Conservation (phyloP, 2,888 invertebrate species). For the Spialia ferax region DNA sequence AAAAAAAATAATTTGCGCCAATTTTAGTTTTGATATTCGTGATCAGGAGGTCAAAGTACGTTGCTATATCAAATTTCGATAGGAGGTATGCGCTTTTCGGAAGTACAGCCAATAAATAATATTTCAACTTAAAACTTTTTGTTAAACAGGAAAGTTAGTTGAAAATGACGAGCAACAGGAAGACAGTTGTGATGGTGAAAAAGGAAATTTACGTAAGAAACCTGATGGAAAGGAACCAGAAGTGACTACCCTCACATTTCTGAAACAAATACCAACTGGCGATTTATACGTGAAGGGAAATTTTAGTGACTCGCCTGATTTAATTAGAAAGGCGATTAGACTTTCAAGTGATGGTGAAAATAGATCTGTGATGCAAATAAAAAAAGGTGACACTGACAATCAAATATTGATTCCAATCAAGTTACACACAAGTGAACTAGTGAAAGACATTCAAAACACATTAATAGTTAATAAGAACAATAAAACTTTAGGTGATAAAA, state of each 20-base stretch:
- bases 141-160: constrained; percentile 87
- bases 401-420: constrained; percentile 80
- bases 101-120: no score
- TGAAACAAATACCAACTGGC: constrained; percentile 78
- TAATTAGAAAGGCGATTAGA: constrained; percentile 77
- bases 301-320: constrained; percentile 71
- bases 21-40: no score
- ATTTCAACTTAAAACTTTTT: constrained; percentile 43
- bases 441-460: constrained; percentile 83
- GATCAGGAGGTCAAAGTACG: no score
- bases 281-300: constrained; percentile 78
- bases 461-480: constrained; percentile 82
- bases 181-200: constrained; percentile 83
- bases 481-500: constrained; percentile 82
- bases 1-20: no score
- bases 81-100: no score
- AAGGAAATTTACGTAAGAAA: constrained; percentile 64
- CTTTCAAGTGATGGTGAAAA: constrained; percentile 78
- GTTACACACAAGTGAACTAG: constrained; percentile 56
- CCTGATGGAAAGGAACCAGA: constrained; percentile 68
- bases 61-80: no score
- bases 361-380: constrained; percentile 77
- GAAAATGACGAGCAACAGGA: constrained; percentile 87
- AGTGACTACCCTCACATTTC: constrained; percentile 70
- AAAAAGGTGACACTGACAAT: constrained; percentile 80